Evolutionary conservation across 2,888 invertebrate genomes (phyloP), one percentile per base, ranked within the genome.

Genomic region (Yponomeuta sedellus): DNA sequence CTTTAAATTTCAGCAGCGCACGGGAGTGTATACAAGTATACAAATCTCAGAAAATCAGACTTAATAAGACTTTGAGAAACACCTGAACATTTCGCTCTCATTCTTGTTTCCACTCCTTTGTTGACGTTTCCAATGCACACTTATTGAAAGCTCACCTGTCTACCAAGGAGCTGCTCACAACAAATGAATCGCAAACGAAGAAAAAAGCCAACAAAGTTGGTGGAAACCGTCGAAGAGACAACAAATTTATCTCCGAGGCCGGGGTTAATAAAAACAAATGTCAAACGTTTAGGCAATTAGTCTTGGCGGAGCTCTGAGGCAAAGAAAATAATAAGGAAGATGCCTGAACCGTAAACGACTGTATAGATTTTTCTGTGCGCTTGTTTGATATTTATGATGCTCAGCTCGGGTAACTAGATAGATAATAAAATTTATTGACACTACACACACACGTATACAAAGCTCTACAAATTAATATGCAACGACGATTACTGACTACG

Each of bases 221-320:
- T 22, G 59, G 59, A 20, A 20, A 22, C 58, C 20, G 63, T 44
- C 11, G 63, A 22, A 40, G 40, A 10, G 11, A 22, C 44, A 12
- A 22, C 44, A 19, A 44, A 63, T 44, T 40, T 63, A 63, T 44
- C 40, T 44, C 28, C 52, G 25, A n/a, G 56, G 44, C 10, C 56
- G 25, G 64, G 28, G 64, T 34, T 64, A 64, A 64, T 67, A 69
- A 69, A 68, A 69, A 69, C 67, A 68, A 68, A 70, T 65, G 67
- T 65, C 68, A 69, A 68, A 67, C 66, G 66, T 65, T 65, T 63
- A 68, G 64, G 64, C 68, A 68, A 69, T 70, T 68, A 70, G 67
- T 67, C 61, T 57, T n/a, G 40, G 58, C 59, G 59, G 44, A 22
- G 25, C 59, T 16, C 56, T 22, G 40, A 52, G 57, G 44, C 61